Evolutionary conservation across 2,888 invertebrate genomes (phyloP).

Genomic region (Melieria picta): DNA sequence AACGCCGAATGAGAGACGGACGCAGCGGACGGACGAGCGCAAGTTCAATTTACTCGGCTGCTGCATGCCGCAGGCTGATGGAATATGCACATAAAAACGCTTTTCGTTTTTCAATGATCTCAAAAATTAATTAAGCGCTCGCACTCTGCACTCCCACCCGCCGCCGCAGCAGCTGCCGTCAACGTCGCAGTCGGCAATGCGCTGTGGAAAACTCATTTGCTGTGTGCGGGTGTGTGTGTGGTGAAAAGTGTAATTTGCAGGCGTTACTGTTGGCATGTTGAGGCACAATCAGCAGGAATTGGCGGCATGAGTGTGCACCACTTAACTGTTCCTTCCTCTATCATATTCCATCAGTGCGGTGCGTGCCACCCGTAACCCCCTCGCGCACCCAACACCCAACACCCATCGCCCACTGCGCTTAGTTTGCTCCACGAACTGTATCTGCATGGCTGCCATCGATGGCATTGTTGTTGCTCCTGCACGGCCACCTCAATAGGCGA

Average conservation of each 20-base stretch:
- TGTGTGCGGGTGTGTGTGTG: background rate
- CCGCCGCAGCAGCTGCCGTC: conserved; percentile 14
- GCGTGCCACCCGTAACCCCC: conserved; percentile 12
- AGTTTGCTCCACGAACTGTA: no score
- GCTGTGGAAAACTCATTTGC: background rate
- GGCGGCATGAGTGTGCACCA: conserved; percentile 49
- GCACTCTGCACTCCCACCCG: conserved; percentile 41
- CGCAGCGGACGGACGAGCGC: background rate
- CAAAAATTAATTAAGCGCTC: conserved; percentile 65
- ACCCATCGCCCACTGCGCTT: background rate
- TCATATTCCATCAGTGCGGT: conserved; percentile 33
- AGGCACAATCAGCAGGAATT: conserved; percentile 46
- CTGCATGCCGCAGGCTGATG: conserved; percentile 27
- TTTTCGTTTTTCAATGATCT: conserved; percentile 58
- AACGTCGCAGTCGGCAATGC: conserved; percentile 14
- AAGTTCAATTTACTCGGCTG: conserved; percentile 52
- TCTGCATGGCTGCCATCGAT: no score
- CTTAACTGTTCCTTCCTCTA: conserved; percentile 53
- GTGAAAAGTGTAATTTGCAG: conserved; percentile 21
- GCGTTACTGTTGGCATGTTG: conserved; percentile 39
- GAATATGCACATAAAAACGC: background rate
- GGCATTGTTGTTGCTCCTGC: no score
- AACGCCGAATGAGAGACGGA: background rate
- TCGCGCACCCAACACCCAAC: conserved; percentile 8
- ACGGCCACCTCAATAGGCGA: no score